Evolutionary conservation across 2,797 vertebrate species (phyloP).

Genomic region (Hirundo rustica): DNA sequence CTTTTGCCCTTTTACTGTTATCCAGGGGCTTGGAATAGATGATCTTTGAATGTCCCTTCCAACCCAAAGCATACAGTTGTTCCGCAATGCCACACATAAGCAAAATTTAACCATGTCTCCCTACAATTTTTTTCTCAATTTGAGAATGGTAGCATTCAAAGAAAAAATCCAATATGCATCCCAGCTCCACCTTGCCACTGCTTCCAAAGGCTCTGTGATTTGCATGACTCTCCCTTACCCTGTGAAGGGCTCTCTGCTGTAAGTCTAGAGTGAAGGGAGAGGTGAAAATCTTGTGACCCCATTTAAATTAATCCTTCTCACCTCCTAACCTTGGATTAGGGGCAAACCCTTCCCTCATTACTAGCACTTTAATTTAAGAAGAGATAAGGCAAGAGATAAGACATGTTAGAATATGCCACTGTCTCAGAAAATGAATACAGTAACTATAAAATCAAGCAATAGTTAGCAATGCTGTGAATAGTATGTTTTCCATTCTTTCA

Average conservation of each 20-base stretch:
- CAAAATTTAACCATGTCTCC: not conserved
- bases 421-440: slow-evolving; percentile 17
- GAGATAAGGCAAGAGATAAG: slow-evolving; percentile 34
- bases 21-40: not conserved
- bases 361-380: slow-evolving; percentile 53
- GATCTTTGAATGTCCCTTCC: not conserved
- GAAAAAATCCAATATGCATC: not conserved
- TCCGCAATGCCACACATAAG: not conserved
- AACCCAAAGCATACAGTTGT: not conserved
- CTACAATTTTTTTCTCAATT: not conserved
- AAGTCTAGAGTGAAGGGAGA: not conserved
- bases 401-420: slow-evolving; percentile 24
- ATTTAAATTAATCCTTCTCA: slow-evolving; percentile 33
- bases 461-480: slow-evolving; percentile 46
- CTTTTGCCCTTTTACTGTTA: not conserved
- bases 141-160: not conserved
- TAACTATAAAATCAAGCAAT: slow-evolving; percentile 48
- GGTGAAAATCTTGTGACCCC: not conserved
- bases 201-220: not conserved
- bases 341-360: slow-evolving; percentile 3
- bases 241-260: not conserved
- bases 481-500: slow-evolving; percentile 54
- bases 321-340: slow-evolving; percentile 13
- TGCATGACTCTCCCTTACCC: not conserved
- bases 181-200: not conserved